Evolutionary conservation across 2,113 vertebrate species (phyloP).

Genomic region (Strigops habroptila): DNA sequence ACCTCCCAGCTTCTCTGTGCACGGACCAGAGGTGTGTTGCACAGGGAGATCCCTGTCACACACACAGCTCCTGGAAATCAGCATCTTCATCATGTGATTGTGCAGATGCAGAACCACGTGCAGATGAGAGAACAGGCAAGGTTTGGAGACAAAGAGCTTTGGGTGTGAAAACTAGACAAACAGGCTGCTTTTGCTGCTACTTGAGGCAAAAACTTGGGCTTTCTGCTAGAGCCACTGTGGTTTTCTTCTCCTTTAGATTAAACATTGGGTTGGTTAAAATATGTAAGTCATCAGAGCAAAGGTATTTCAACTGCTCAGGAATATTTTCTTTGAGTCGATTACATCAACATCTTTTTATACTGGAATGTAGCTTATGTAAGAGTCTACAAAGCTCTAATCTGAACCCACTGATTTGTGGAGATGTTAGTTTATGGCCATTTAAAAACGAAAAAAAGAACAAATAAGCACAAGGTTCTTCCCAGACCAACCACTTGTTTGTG

Average conservation of each 20-base stretch:
- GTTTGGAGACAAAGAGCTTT: neutral
- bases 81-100: fast-evolving
- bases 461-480: neutral
- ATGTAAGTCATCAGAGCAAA: neutral
- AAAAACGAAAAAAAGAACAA: neutral
- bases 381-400: neutral
- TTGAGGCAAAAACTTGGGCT: neutral
- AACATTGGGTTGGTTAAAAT: neutral
- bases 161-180: neutral
- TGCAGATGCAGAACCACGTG: neutral
- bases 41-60: neutral
- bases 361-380: neutral
- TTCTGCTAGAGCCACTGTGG: neutral
- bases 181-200: neutral
- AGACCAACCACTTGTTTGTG: neutral
- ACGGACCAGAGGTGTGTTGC: fast-evolving
- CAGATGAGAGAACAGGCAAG: neutral
- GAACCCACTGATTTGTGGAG: neutral
- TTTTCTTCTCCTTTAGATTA: neutral
- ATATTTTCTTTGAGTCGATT: neutral
- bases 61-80: neutral
- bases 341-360: neutral
- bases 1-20: neutral
- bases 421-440: neutral
- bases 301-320: neutral